Evolutionary conservation across 2,888 invertebrate species (phyloP).

Genomic region (Neoascia interrupta): DNA sequence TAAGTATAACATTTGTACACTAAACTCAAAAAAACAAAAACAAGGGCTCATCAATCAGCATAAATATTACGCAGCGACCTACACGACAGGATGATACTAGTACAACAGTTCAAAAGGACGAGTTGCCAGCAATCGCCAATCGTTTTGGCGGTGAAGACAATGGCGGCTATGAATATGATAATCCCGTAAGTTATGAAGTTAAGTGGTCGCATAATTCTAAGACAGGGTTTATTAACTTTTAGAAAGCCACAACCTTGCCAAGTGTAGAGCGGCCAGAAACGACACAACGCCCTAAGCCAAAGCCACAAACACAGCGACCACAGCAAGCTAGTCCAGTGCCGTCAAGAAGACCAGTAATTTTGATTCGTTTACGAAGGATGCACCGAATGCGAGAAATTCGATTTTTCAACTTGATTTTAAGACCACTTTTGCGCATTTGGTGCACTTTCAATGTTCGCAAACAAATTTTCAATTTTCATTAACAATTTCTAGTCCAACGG

Average conservation of each 20-base stretch:
- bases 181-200: constrained; percentile 38
- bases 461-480: neutral
- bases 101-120: neutral
- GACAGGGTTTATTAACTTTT: neutral
- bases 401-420: no score
- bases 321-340: constrained; percentile 27
- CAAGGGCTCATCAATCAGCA: constrained; percentile 65
- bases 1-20: constrained; percentile 37
- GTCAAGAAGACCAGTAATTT: constrained; percentile 52
- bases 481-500: constrained; percentile 28
- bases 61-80: constrained; percentile 68
- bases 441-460: neutral
- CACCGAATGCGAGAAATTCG: constrained; percentile 29
- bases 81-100: constrained; percentile 44
- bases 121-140: constrained; percentile 38
- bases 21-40: constrained; percentile 26
- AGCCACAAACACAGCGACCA: constrained; percentile 20
- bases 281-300: constrained; percentile 16
- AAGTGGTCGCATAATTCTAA: neutral
- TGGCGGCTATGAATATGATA: constrained; percentile 39
- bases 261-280: constrained; percentile 1
- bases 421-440: constrained; percentile 7
- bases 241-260: constrained; percentile 31
- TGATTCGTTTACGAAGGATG: neutral
- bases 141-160: constrained; percentile 38